Evolutionary conservation across 2,888 invertebrate genomes (phyloP).

Genomic region (Toxonevra muliebris): DNA sequence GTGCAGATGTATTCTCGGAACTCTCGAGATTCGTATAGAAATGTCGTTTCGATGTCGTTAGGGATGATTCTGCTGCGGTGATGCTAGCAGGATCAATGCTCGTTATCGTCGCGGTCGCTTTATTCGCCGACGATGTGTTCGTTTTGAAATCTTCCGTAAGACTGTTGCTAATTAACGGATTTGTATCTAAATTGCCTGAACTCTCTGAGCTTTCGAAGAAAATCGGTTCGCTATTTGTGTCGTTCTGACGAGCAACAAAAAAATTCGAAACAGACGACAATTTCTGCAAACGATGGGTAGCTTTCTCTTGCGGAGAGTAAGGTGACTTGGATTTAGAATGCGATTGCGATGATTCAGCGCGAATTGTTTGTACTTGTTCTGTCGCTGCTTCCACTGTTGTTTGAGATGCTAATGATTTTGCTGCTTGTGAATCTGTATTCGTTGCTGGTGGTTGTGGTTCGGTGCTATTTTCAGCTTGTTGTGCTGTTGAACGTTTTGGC

Average conservation of each 20-base stretch:
- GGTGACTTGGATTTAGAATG: constrained; percentile 36
- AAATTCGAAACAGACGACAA: constrained; percentile 80
- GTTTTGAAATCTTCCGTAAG: constrained; percentile 60
- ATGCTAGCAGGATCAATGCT: constrained; percentile 30
- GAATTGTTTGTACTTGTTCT: constrained; percentile 18
- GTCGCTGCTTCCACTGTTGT: constrained; percentile 35
- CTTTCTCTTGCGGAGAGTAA: constrained; percentile 19
- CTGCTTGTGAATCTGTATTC: neutral
- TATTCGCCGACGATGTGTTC: constrained; percentile 56
- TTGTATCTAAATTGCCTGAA: constrained; percentile 48
- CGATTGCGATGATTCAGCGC: constrained; percentile 32
- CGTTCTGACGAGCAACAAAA: constrained; percentile 71
- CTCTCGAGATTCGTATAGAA: constrained; percentile 32
- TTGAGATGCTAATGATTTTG: neutral
- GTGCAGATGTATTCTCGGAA: constrained; percentile 18
- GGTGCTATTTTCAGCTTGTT: constrained; percentile 49
- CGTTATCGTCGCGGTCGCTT: constrained; percentile 40
- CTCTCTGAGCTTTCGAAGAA: constrained; percentile 68
- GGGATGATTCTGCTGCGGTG: constrained; percentile 22
- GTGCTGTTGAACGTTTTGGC: constrained; percentile 32
- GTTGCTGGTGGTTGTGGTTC: constrained; percentile 44
- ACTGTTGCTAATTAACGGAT: constrained; percentile 49
- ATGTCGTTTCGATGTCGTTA: constrained; percentile 33
- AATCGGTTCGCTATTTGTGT: constrained; percentile 65
- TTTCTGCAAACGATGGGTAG: constrained; percentile 75